Base-by-base conservation (phyloP, 1,140 invertebrate genomes). In the Temnothorax longispinosus region DNA sequence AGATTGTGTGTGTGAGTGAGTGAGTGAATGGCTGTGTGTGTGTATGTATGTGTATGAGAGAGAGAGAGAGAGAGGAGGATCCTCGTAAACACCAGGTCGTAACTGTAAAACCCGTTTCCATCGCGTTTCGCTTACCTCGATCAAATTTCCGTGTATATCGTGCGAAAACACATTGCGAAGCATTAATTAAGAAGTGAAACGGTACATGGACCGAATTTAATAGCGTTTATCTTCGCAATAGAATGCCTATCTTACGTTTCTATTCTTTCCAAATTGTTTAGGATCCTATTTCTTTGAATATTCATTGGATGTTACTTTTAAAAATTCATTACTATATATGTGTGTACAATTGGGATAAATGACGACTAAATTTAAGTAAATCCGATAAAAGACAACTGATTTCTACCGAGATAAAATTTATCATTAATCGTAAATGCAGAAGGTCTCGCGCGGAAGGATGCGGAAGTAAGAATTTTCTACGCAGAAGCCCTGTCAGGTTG, bases 91-190 rank as follows among this genome's bases (percentile, higher is more conserved):
- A 90, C 75, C 27, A 89, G 81, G 87, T 87, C 92, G 90, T 93
- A 94, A 94, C 92, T 93, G 93, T 94, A 93, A 94, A 94, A 93
- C 90, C 87, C 91, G 91, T 92, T 90, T 89, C 54, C 64, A 88
- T 81, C 75, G 82, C 72, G 72, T 89, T 86, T 88, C 88, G 87
- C 87, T 88, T 85, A 77, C 72, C 80, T 72, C 72, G 56, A 65
- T 84, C 50, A 47, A 60, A 72, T 88, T 62, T 71, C 62, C 71
- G 50, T 60, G 52, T 58, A 82, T 15, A 64, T 44, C 27, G 58
- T 56, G 74, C 32, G 67, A 58, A 58, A 81, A 67, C 84, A 69
- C 41, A 41, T 67, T 47, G n/a, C 35, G 21, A 54, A 50, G n/a
- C 27, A 65, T 82, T 74, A 82, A 82, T 82, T 82, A 74, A 82